These are phyloP conservation scores for Noctua janthina DNA, from an alignment of 2,888 invertebrate species.

Conservation along the genomic window DNA sequence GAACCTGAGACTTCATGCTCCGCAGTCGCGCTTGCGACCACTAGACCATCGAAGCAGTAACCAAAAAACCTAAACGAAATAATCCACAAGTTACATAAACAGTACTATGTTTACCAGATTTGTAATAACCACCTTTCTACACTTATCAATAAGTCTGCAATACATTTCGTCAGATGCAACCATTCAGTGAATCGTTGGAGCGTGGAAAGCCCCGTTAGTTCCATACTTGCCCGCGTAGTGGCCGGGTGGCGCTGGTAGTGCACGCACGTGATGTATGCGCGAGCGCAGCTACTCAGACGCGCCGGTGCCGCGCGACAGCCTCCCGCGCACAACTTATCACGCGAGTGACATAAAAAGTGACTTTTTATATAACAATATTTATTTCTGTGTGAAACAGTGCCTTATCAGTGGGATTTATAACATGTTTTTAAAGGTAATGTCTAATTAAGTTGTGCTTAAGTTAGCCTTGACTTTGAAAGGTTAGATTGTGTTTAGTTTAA, in stretches of 20 bases:
- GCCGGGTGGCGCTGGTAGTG: slow-evolving; percentile 80
- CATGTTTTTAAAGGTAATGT: slow-evolving; percentile 80
- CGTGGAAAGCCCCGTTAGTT: slow-evolving; percentile 85
- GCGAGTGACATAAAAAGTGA: slow-evolving; percentile 82
- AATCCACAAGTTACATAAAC: slow-evolving; percentile 45
- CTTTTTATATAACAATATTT: slow-evolving; percentile 67
- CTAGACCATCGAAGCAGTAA: background rate
- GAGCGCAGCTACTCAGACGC: slow-evolving; percentile 83
- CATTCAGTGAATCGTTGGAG: slow-evolving; percentile 77
- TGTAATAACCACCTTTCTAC: slow-evolving; percentile 60
- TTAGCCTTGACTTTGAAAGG: slow-evolving; percentile 73
- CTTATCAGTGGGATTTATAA: slow-evolving; percentile 65
- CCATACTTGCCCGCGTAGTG: slow-evolving; percentile 74
- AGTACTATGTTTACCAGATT: slow-evolving; percentile 49
- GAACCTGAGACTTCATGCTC: background rate
- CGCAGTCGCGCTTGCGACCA: background rate
- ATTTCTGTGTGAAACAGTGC: slow-evolving; percentile 69
- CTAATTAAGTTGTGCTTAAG: slow-evolving; percentile 61
- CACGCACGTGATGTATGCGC: slow-evolving; percentile 88
- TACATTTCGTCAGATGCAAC: slow-evolving; percentile 68
- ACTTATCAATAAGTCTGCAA: slow-evolving; percentile 58
- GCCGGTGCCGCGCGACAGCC: slow-evolving; percentile 86
- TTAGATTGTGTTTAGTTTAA: slow-evolving; percentile 54
- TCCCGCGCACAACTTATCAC: slow-evolving; percentile 84
- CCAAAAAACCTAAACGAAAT: slow-evolving; percentile 6